phyloP scores from a whole-genome alignment of 2,888 invertebrate species.

The Caenorhabditis sp. region DNA sequence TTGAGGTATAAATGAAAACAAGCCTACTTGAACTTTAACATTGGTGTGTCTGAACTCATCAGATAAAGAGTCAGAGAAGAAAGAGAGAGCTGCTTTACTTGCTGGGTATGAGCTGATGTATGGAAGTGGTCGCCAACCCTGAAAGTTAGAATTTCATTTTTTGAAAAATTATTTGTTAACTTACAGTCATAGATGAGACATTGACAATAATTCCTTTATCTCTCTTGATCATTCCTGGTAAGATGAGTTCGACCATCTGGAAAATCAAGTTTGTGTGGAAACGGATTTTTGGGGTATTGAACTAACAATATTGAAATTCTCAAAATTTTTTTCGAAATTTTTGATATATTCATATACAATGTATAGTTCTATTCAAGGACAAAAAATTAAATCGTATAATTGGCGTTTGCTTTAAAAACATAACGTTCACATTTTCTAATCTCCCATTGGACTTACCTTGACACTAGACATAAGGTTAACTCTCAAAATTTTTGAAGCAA shows the following conservation, averaged over 20 bases:
- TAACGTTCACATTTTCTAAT: too few relatives aligned
- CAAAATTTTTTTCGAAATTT: too few relatives aligned
- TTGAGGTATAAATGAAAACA: neutral
- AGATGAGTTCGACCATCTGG: slow-evolving; percentile 64
- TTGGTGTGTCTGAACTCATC: slow-evolving; percentile 64
- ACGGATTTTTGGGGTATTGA: neutral
- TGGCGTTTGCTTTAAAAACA: too few relatives aligned
- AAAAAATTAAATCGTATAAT: too few relatives aligned
- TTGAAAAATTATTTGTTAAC: neutral
- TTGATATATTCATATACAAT: too few relatives aligned
- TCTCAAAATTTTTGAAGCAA: slow-evolving; percentile 63
- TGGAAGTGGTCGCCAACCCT: slow-evolving; percentile 70
- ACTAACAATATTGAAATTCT: neutral
- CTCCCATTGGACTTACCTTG: slow-evolving; percentile 46
- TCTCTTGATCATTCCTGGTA: slow-evolving; percentile 67
- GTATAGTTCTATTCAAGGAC: too few relatives aligned
- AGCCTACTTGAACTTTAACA: slow-evolving; percentile 61
- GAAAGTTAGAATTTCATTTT: slow-evolving; percentile 11
- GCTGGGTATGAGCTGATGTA: slow-evolving; percentile 69
- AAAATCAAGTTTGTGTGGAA: neutral
- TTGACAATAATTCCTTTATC: slow-evolving; percentile 68
- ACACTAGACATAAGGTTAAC: slow-evolving; percentile 66
- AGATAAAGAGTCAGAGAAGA: slow-evolving; percentile 64
- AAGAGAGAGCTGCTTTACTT: slow-evolving; percentile 67
- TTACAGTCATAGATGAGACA: slow-evolving; percentile 67